These are phyloP conservation scores for Plecturocebus donacophilus DNA, from an alignment of 2,113 vertebrate species.

Conservation along the genomic window DNA sequence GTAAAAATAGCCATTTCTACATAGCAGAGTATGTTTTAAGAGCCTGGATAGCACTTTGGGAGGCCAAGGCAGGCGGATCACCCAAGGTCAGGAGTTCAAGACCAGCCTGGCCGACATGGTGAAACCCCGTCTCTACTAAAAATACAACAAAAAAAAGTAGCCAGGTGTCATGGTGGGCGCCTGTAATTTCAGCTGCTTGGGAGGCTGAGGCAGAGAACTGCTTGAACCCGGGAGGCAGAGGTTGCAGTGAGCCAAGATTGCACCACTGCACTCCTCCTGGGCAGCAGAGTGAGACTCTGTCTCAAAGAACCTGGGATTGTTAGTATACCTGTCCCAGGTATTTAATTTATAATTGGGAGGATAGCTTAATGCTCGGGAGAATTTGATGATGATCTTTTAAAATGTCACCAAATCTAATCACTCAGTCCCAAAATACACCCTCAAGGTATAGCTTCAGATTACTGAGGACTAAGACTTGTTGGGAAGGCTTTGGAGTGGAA, in stretches of 20 bases:
- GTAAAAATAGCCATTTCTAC: not conserved
- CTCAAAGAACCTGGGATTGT: not conserved
- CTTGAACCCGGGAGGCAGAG: no score
- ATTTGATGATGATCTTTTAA: not conserved
- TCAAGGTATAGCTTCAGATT: not conserved
- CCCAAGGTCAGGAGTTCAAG: no score
- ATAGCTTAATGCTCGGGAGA: not conserved
- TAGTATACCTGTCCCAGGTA: not conserved
- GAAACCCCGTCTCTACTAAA: no score
- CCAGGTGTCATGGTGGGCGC: no score
- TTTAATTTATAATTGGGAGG: not conserved
- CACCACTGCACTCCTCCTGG: no score
- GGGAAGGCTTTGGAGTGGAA: not conserved
- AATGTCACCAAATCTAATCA: not conserved
- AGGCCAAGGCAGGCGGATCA: no score
- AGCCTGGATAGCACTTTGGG: not conserved
- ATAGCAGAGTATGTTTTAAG: not conserved
- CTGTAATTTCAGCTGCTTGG: no score
- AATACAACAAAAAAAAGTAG: no score
- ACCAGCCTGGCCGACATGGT: no score
- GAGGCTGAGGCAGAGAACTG: no score
- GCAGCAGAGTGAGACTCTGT: no score
- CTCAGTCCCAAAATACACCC: not conserved
- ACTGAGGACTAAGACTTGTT: not conserved
- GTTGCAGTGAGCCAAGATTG: no score